Conservation (phyloP, 2,113 vertebrate species). For the Anolis sagrei region DNA sequence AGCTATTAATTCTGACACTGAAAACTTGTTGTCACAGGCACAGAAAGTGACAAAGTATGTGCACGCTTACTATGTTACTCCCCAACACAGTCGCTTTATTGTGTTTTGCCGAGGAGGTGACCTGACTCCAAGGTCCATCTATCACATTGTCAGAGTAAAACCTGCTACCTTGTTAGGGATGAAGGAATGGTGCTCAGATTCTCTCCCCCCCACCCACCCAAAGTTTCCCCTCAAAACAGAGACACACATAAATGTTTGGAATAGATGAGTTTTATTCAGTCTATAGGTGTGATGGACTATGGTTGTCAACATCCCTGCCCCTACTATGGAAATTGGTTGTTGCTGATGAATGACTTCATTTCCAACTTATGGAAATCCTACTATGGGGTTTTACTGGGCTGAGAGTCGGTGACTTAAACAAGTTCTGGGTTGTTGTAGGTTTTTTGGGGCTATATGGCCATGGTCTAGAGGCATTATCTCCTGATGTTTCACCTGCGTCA, state of each 20-base stretch:
- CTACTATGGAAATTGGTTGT: too few relatives aligned
- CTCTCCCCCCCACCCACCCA: too few relatives aligned
- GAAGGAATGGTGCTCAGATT: constrained; percentile 1
- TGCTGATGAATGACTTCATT: too few relatives aligned
- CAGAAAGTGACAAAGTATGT: background rate
- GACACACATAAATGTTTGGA: background rate
- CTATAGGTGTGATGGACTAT: background rate
- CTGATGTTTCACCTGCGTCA: too few relatives aligned
- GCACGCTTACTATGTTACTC: accelerated
- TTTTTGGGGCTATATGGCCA: too few relatives aligned
- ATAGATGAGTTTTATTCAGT: background rate
- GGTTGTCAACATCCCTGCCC: too few relatives aligned
- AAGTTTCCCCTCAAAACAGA: background rate
- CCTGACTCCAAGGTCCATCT: accelerated
- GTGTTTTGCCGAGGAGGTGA: background rate
- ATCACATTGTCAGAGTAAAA: background rate
- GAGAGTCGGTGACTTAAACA: too few relatives aligned
- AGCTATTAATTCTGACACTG: constrained; percentile 7
- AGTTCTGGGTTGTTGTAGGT: too few relatives aligned
- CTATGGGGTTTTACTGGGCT: too few relatives aligned
- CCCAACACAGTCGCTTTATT: accelerated
- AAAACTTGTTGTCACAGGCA: background rate
- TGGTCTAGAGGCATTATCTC: too few relatives aligned
- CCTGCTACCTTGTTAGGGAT: background rate
- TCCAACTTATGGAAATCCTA: too few relatives aligned